Percentiles rank a stretch among this genome's conserved stretches.
Evolutionary conservation across 2,888 invertebrate genomes (phyloP).

Genomic region (Leucophenga maculata): DNA sequence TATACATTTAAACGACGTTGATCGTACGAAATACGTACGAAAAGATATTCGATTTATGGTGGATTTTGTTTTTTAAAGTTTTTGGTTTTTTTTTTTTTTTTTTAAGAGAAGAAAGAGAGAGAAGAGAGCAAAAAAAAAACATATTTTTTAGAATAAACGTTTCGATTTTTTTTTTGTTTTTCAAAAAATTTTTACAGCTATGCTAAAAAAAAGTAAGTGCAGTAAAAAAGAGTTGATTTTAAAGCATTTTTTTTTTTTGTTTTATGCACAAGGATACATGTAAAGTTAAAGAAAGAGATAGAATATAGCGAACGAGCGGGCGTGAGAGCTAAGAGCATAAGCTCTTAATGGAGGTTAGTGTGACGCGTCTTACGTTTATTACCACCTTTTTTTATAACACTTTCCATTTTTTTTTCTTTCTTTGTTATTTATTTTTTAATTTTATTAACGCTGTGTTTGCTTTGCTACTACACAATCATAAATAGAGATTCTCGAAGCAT

Average conservation of each 20-base stretch:
- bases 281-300: slow-evolving; percentile 23
- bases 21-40: not conserved
- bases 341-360: slow-evolving; percentile 57
- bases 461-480: slow-evolving; percentile 39
- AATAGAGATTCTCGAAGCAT: slow-evolving; percentile 71
- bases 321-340: slow-evolving; percentile 24
- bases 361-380: slow-evolving; percentile 62
- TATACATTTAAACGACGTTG: not conserved
- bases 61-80: slow-evolving; percentile 13
- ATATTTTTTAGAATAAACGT: slow-evolving; percentile 21
- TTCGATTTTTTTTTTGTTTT: not conserved
- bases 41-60: not conserved
- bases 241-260: slow-evolving; percentile 8
- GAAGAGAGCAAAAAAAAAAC: slow-evolving; percentile 16
- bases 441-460: not conserved
- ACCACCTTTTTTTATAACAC: slow-evolving; percentile 53
- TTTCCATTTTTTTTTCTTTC: slow-evolving; percentile 26
- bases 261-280: not conserved
- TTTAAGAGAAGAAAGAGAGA: slow-evolving; percentile 13
- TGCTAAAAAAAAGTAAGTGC: slow-evolving; percentile 29
- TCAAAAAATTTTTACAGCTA: not conserved
- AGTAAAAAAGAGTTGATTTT: slow-evolving; percentile 20
- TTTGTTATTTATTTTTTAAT: slow-evolving; percentile 16
- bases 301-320: slow-evolving; percentile 40
- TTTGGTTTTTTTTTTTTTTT: slow-evolving; percentile 1